A percentile compares a stretch with the other conserved stretches of the same genome.
phyloP scores from a whole-genome alignment of 2,888 invertebrate genomes.

The Diabrotica balteata region DNA sequence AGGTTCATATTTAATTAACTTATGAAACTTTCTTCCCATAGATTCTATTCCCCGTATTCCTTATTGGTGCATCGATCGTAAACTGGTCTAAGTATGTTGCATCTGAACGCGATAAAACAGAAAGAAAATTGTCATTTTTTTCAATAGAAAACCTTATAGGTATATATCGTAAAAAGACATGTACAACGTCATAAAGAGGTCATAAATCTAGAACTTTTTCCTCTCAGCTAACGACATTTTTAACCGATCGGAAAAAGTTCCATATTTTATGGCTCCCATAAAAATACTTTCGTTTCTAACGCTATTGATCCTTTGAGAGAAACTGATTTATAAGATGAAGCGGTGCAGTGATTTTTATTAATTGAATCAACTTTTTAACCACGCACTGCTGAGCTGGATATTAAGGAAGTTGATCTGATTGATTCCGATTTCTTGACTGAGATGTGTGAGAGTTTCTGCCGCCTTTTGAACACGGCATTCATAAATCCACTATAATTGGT shows the following conservation, averaged over 20 bases:
- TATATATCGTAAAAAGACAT: slow-evolving; percentile 22
- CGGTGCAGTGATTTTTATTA: slow-evolving; percentile 37
- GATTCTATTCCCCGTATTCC: slow-evolving; percentile 13
- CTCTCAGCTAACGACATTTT: slow-evolving; percentile 20
- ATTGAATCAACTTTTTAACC: slow-evolving; percentile 38
- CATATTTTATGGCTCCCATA: slow-evolving; percentile 34
- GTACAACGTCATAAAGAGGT: slow-evolving; percentile 27
- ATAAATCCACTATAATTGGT: slow-evolving; percentile 12
- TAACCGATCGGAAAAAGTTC: slow-evolving; percentile 25
- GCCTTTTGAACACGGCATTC: slow-evolving; percentile 5
- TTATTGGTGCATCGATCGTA: slow-evolving; percentile 6
- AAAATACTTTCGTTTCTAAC: slow-evolving; percentile 33
- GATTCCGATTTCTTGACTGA: slow-evolving; percentile 31
- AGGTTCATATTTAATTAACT: too few species aligned
- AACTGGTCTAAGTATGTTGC: slow-evolving; percentile 14
- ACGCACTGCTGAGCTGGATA: slow-evolving; percentile 24
- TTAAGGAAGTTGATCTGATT: slow-evolving; percentile 32
- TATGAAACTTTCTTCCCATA: slow-evolving; percentile 6
- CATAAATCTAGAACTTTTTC: slow-evolving; percentile 25
- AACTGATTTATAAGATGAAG: slow-evolving; percentile 38
- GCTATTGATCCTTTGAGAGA: slow-evolving; percentile 31
- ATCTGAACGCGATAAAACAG: slow-evolving; percentile 13
- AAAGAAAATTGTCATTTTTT: slow-evolving; percentile 18
- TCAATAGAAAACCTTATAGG: slow-evolving; percentile 11
- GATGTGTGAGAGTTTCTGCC: slow-evolving; percentile 30